Evolutionary conservation across 1,140 invertebrate species (phyloP), one percentile per base, ranked within the genome.

Genomic region (Lerema accius): DNA sequence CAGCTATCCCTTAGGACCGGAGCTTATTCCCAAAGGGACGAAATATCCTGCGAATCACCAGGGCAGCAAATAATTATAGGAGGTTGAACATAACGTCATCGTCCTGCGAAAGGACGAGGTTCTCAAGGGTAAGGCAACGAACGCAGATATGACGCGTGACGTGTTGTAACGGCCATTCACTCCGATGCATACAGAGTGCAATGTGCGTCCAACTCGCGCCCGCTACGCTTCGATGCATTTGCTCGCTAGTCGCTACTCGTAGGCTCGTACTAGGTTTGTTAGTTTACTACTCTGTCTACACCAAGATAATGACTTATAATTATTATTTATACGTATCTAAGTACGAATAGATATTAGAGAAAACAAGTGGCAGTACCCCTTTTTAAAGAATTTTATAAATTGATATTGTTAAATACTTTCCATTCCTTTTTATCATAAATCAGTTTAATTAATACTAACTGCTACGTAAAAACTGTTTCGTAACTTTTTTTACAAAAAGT

Each of bases 1-100:
- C 23, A 43, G 15, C 28, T 55, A 65, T 78, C 81, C 84, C 82
- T 88, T 87, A 86, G 78, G 78, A 76, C 62, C 48, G 45, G 62
- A 67, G 61, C 61, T 73, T 74, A 82, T 90, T 91, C 89, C 91
- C 89, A 90, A 92, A 91, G 91, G 91, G 91, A 92, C 89, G 81
- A 91, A 92, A 90, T 91, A 92, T 92, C 91, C 91, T 92, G 89
- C 82, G 75, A 78, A 65, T 40, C 88, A 92, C 87, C 76, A 92
- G 87, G 89, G 79, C 60, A 71, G 63, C 84, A 92, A 89, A 82
- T 78, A 63, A 75, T 65, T 56, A 51, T 61, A 80, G 74, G 82
- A 82, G 80, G 72, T 76, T 53, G 45, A 50, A 56, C 51, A 55
- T 78, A 69, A 69, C 69, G 75, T 23, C 68, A 64, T 82, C 73